Base-by-base conservation (phyloP, 2,113 vertebrate genomes). In the Delphinus delphis region DNA sequence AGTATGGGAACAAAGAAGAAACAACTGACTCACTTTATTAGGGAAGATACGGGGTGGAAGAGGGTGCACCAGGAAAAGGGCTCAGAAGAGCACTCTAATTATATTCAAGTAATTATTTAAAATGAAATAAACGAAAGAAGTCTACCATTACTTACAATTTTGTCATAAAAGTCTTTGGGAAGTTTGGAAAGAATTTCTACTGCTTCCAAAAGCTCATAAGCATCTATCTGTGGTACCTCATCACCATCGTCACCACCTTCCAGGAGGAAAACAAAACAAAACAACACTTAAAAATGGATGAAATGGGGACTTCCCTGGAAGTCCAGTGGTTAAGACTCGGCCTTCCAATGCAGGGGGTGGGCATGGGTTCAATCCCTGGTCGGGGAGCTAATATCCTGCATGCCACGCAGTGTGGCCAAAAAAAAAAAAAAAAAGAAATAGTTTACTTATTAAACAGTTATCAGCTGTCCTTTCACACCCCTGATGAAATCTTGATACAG, bases 101-200 rank as follows among this genome's bases (percentile, higher is more conserved):
- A 65, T 77, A 89, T 31, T 95, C 38, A 88, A 67, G 55, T 38
- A 81, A 81, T 41, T 47, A 68, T 68, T 96, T 93, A 74, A 93
- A 94, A 84, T 36, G 25, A 97, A 97, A 88, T 76, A 95, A 89
- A 38, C 38, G 6, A 23, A 8, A 98, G 14, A 53, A 74, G 73
- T 65, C 90, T 93, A 76, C 62, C 44, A 76, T 79, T 84, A 98
- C 99, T 98, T 98, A 99, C 99, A 97, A 99, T 99, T 99, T 99
- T 99, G 26, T 99, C 99, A 98, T 99, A 99, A 98, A 99, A 99
- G 96, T 99, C 99, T 99, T 99, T 99, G 63, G 99, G 99, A 96
- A 99, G 98, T 98, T 99, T 99, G 80, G 99, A 99, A 97, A 99
- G 99, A 98, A 99, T 99, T 97, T 99, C 99, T 95, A 99, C 99